A percentile compares a stretch with the other conserved stretches of the same genome.
Evolutionary conservation across 2,888 invertebrate species (phyloP).

Genomic region (Gasteruption jaculator): DNA sequence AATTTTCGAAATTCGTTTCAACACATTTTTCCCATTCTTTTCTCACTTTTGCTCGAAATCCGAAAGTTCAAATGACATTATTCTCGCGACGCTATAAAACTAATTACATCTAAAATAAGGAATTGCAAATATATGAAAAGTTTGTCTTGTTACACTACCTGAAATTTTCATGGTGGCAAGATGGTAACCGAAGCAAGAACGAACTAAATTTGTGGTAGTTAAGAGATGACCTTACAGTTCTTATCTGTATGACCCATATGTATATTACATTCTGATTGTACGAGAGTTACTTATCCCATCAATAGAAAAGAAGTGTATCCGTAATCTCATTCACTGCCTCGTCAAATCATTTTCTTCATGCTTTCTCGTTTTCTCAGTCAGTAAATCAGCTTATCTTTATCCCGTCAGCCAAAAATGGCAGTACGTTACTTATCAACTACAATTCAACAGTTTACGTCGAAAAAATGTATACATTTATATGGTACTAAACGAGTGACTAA

Average conservation of each 20-base stretch:
- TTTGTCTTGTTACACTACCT: constrained; percentile 30
- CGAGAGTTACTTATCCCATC: constrained; percentile 38
- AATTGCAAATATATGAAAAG: constrained; percentile 11
- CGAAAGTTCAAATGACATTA: too few species aligned
- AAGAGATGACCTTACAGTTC: constrained; percentile 44
- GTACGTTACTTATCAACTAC: too few species aligned
- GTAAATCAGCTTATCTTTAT: too few species aligned
- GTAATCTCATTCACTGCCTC: constrained; percentile 35
- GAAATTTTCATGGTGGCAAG: constrained; percentile 38
- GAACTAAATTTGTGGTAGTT: constrained; percentile 43
- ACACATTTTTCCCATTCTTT: too few species aligned
- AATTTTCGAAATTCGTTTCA: too few species aligned
- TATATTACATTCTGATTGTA: constrained; percentile 27
- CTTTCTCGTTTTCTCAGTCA: too few species aligned
- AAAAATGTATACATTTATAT: too few species aligned
- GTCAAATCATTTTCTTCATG: constrained; percentile 23
- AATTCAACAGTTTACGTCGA: too few species aligned
- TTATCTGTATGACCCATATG: constrained; percentile 40
- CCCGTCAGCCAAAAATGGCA: too few species aligned
- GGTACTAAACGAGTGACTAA: too few species aligned
- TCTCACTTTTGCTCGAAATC: too few species aligned
- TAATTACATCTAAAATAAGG: constrained; percentile 13
- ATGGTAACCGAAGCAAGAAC: constrained; percentile 35
- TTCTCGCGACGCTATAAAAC: too few species aligned
- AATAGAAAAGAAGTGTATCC: constrained; percentile 37